Percentiles rank a stretch among this genome's conserved stretches.
Evolutionary conservation across 2,888 invertebrate species (phyloP).

Genomic region (Polyploca ridens): DNA sequence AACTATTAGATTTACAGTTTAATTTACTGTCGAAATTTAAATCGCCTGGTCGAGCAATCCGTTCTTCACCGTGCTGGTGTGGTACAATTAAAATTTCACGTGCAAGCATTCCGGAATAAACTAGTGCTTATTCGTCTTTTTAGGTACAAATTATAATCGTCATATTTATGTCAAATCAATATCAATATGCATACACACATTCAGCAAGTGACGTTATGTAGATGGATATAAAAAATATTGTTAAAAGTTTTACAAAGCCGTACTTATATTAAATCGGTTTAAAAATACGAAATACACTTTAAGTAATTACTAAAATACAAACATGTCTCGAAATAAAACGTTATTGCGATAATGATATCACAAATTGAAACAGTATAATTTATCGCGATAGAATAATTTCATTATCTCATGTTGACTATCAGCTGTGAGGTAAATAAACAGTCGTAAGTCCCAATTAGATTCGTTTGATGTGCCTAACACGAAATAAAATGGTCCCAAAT

Average conservation of each 20-base stretch:
- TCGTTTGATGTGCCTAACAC: conserved; percentile 64
- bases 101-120: background rate
- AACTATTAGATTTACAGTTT: conserved; percentile 24
- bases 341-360: background rate
- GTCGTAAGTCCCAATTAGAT: conserved; percentile 44
- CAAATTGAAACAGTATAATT: conserved; percentile 12
- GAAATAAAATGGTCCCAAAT: conserved; percentile 66
- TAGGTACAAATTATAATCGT: no score
- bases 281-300: no score
- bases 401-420: conserved; percentile 22
- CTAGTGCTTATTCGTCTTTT: background rate
- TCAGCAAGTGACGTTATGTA: no score
- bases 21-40: conserved; percentile 54
- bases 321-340: no score
- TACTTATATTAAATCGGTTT: no score
- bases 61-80: conserved; percentile 22
- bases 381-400: conserved; percentile 17
- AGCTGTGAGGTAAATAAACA: conserved; percentile 31
- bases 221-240: no score
- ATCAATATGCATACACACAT: no score
- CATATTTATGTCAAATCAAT: no score
- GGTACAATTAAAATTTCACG: background rate
- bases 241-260: no score
- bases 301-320: no score
- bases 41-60: conserved; percentile 29